Conservation (phyloP, 1,140 invertebrate genomes). For the Drosophila cardini region DNA sequence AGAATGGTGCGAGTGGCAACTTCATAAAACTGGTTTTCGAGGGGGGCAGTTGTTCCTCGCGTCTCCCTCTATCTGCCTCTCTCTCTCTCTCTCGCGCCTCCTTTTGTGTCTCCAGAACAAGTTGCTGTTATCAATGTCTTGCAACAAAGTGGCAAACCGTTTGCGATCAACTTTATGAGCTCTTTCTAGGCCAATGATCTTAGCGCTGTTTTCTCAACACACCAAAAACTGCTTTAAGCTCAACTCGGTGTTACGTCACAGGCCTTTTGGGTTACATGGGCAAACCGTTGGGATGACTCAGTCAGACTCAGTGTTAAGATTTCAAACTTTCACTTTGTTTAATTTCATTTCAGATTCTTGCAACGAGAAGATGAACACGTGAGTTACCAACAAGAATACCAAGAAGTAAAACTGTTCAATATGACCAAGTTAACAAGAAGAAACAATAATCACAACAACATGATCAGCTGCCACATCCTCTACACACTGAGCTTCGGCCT, state of each 20-base stretch:
- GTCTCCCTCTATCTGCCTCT: not conserved
- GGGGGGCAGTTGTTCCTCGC: conserved; percentile 4
- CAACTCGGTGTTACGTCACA: conserved; percentile 61
- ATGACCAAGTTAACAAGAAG: conserved; percentile 17
- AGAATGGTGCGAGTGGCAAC: conserved; percentile 25
- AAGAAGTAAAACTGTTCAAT: not conserved
- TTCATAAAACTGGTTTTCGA: conserved; percentile 36
- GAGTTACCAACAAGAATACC: conserved; percentile 26
- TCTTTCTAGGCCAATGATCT: conserved; percentile 78
- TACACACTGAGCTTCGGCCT: conserved; percentile 19
- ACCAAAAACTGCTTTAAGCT: not conserved
- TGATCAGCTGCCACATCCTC: not conserved
- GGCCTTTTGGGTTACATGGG: conserved; percentile 59
- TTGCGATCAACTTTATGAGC: conserved; percentile 32
- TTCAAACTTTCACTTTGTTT: conserved; percentile 62
- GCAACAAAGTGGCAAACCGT: conserved; percentile 20
- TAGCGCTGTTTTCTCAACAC: conserved; percentile 10
- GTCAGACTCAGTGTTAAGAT: conserved; percentile 34
- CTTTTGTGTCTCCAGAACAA: conserved; percentile 12
- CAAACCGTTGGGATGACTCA: conserved; percentile 49
- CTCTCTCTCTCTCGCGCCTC: conserved; percentile 1
- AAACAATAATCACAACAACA: conserved; percentile 10
- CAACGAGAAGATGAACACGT: conserved; percentile 66
- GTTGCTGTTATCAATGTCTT: conserved; percentile 30
- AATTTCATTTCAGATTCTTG: conserved; percentile 47